Conservation (phyloP, 2,113 vertebrate species). For the Forbesichthys agassizii region DNA sequence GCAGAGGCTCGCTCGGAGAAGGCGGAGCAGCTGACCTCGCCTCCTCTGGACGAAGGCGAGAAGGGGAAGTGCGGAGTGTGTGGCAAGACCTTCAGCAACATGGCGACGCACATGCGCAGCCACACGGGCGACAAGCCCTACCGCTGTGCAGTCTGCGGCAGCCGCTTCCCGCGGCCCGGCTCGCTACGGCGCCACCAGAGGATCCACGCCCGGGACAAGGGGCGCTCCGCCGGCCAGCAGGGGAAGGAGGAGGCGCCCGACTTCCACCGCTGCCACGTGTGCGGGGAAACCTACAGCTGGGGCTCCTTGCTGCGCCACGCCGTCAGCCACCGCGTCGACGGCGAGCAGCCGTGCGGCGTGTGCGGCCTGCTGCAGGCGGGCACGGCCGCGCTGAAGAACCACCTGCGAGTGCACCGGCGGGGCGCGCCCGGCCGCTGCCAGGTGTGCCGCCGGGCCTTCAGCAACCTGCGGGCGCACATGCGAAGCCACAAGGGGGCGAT, state of each 20-base stretch:
- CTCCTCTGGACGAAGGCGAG: no score
- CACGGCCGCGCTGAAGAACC: background rate
- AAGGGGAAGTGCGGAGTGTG: slow-evolving; percentile 23
- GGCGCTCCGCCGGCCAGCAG: no score
- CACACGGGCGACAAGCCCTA: slow-evolving; percentile 52
- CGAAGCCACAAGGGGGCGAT: slow-evolving; percentile 52
- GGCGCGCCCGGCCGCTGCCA: slow-evolving; percentile 50
- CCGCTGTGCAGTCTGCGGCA: slow-evolving; percentile 29
- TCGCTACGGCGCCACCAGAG: no score
- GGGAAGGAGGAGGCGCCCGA: background rate
- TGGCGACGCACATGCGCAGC: slow-evolving; percentile 53
- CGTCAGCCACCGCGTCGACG: slow-evolving; percentile 24
- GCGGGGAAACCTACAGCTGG: slow-evolving; percentile 41
- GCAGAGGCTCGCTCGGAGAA: background rate
- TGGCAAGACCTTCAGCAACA: slow-evolving; percentile 43
- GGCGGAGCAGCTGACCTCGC: no score
- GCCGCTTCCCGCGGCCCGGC: slow-evolving; percentile 40
- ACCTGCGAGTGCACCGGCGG: slow-evolving; percentile 36
- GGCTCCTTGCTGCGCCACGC: slow-evolving; percentile 51
- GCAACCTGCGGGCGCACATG: slow-evolving; percentile 52
- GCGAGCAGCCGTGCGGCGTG: slow-evolving; percentile 44
- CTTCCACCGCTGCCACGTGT: slow-evolving; percentile 36
- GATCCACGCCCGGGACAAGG: no score
- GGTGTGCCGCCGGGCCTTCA: slow-evolving; percentile 49
- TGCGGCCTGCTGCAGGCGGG: slow-evolving; percentile 11